Evolutionary conservation across 2,797 vertebrate genomes (phyloP).

Genomic region (Scolopax bukidnonensis): DNA sequence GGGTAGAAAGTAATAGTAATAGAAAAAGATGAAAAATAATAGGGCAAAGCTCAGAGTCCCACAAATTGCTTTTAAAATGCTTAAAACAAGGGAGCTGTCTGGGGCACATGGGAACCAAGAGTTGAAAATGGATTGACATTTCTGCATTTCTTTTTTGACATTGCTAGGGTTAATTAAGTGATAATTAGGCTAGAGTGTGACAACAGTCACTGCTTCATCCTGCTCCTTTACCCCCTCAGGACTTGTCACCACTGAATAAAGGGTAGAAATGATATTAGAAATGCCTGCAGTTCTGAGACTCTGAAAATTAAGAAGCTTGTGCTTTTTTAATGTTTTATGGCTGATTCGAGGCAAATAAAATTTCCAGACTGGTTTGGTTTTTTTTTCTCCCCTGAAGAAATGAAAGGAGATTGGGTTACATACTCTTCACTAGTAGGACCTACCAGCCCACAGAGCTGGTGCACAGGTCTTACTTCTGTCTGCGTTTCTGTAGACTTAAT

Average conservation of each 20-base stretch:
- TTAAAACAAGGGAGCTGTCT: background rate
- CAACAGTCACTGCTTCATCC: background rate
- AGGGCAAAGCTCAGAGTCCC: background rate
- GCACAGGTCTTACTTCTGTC: background rate
- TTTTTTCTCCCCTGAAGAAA: background rate
- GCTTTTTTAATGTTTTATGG: slow-evolving; percentile 27
- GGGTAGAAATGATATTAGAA: background rate
- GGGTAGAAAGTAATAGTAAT: background rate
- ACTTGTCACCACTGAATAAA: slow-evolving; percentile 49
- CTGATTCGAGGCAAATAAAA: background rate
- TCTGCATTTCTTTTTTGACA: slow-evolving; percentile 33
- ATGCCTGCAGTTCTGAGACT: background rate
- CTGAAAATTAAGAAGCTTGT: background rate
- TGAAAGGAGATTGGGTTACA: background rate
- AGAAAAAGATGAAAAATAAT: background rate
- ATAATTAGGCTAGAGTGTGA: slow-evolving; percentile 28
- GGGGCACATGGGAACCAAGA: background rate
- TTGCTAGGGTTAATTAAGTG: slow-evolving; percentile 31
- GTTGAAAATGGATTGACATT: slow-evolving; percentile 27
- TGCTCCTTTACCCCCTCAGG: slow-evolving; percentile 27
- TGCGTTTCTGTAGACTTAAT: background rate
- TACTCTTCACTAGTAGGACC: background rate
- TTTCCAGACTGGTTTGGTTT: background rate
- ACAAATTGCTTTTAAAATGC: background rate
- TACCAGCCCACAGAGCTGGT: background rate